Percentiles rank a stretch among this genome's conserved stretches.
Evolutionary conservation across 2,113 vertebrate species (phyloP).

Genomic region (Lipotes vexillifer): DNA sequence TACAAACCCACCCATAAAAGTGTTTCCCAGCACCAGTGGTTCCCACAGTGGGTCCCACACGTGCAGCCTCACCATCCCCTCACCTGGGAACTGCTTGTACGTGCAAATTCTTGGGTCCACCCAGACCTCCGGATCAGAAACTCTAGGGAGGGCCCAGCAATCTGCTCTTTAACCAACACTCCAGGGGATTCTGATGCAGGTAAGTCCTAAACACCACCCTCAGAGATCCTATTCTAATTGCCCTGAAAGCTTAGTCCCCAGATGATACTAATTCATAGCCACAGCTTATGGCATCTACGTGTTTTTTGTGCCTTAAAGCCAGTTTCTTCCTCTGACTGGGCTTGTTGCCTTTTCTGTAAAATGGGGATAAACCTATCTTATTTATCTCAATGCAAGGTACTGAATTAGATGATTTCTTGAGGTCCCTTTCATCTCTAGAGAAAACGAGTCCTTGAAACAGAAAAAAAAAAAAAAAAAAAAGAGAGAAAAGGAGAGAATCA

Average conservation of each 20-base stretch:
- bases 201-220: not conserved
- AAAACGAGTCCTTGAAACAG: not conserved
- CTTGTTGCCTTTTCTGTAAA: not conserved
- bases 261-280: not conserved
- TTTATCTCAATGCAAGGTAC: not conserved
- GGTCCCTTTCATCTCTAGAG: not conserved
- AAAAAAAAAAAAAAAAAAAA: not conserved
- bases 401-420: not conserved
- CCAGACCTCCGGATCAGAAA: not conserved
- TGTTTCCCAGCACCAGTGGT: fast-evolving
- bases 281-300: not conserved
- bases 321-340: not conserved
- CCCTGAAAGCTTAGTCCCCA: not conserved
- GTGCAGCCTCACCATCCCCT: fast-evolving
- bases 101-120: too few species aligned
- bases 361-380: not conserved
- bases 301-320: not conserved
- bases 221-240: not conserved
- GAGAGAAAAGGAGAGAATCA: not conserved
- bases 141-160: not conserved
- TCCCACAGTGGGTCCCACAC: fast-evolving
- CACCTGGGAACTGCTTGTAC: not conserved
- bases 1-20: not conserved
- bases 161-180: not conserved
- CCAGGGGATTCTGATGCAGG: not conserved